Evolutionary conservation across 1,140 invertebrate species (phyloP), one percentile per base, ranked within the genome.

Genomic region (Latrodectus geometricus): DNA sequence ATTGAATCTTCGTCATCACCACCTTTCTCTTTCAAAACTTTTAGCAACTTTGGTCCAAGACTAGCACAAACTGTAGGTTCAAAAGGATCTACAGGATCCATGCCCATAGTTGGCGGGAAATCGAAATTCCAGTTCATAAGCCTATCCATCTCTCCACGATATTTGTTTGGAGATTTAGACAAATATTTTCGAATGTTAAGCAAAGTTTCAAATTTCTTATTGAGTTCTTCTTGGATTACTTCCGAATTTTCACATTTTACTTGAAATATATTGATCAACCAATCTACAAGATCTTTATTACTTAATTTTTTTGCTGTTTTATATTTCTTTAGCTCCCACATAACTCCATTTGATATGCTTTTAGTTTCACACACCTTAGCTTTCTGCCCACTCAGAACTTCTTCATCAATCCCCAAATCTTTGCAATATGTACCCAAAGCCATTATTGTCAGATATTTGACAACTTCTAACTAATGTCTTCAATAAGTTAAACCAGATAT

Each of bases 11-110:
- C 85, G 66, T 87, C 85, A 86, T 86, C 84, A 4, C 76, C 85
- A n/a, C 85, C 85, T 12, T 87, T 87, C 72, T 87, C 85, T 66
- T 87, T 87, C 15, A 87, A 54, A 21, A 87, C 85, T 66, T 87
- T 87, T n/a, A 87, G 70, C 17, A 87, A 54, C 66, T 87, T 87
- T 23, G 85, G 85, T 1, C 85, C 85, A 50, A 87, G 65, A 75
- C 72, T 87, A 48, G 77, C 85, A 61, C 77, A 66, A 23, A 87
- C 77, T 50, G 72, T 80, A 15, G 85, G 85, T 23, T 87, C 85
- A 80, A 87, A 87, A 15, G 75, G 66, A 21, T 75, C 20, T 50
- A 68, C 68, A 73, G 85, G 76, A 52, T 79, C 76, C 50, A 87
- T 61, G 14, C 85, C 85, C 70, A 80, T 87, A 65, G 49, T 54